Evolutionary conservation across 2,797 vertebrate species (phyloP).

Genomic region (Pelochelys cantorii): DNA sequence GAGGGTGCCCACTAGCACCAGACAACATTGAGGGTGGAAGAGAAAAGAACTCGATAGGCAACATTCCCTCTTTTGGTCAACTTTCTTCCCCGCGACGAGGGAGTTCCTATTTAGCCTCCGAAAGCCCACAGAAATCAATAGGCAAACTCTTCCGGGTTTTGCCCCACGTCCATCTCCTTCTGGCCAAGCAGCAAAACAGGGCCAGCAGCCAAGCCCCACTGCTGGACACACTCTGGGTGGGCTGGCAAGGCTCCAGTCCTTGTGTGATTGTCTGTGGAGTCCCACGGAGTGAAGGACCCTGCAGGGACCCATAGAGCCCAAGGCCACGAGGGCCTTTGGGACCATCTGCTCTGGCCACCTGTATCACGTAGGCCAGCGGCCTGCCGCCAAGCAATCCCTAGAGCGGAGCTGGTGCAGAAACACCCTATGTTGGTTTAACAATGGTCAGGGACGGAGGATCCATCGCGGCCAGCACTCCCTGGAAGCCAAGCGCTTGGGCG

Average conservation of each 20-base stretch:
- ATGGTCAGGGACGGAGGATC: no score
- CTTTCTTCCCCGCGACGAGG: no score
- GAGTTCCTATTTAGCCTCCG: neutral
- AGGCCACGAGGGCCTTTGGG: no score
- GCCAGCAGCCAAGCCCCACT: neutral
- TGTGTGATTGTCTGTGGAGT: neutral
- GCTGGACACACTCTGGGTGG: rapidly evolving
- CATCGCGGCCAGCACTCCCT: no score
- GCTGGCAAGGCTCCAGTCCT: neutral
- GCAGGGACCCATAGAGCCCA: no score
- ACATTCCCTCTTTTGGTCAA: no score
- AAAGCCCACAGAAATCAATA: rapidly evolving
- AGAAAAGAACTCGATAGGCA: neutral
- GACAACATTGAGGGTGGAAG: rapidly evolving
- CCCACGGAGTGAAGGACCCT: neutral
- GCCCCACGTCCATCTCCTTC: rapidly evolving
- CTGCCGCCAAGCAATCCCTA: no score
- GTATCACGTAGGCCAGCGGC: no score
- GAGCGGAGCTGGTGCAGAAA: no score
- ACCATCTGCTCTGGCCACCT: no score
- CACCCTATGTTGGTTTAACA: no score
- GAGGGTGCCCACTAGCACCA: neutral
- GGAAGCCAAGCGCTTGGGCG: no score
- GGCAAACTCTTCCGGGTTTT: neutral
- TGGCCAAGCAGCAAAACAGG: neutral